These are phyloP conservation scores for Tychaedon coryphoeus DNA, from an alignment of 2,113 vertebrate species.

Conservation along the genomic window DNA sequence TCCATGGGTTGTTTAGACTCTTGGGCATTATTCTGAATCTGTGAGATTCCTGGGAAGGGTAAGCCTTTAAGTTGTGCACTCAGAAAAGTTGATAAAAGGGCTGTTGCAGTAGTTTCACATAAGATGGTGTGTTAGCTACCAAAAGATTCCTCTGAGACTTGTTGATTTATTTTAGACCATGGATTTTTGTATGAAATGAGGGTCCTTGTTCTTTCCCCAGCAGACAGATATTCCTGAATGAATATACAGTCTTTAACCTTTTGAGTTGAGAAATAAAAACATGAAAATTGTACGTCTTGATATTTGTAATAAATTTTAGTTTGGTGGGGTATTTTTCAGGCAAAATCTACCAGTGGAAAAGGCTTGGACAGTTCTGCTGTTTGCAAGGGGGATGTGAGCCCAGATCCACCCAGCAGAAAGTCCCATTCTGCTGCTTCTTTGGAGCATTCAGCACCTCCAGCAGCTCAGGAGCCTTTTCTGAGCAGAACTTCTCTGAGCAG, in stretches of 20 bases:
- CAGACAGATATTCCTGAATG: background rate
- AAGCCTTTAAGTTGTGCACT: background rate
- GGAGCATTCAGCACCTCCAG: conserved; percentile 55
- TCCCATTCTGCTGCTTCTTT: conserved; percentile 31
- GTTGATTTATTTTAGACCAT: background rate
- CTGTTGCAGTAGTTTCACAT: background rate
- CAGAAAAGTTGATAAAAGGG: background rate
- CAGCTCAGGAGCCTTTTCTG: conserved; percentile 56
- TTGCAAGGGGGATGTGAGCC: conserved; percentile 46
- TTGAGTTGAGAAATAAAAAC: background rate
- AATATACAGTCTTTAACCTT: background rate
- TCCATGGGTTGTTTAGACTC: background rate
- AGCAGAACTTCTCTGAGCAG: conserved; percentile 53
- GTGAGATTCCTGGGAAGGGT: background rate
- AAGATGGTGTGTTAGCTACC: background rate
- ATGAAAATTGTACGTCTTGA: background rate
- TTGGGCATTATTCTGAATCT: background rate
- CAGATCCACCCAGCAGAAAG: background rate
- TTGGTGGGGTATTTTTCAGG: conserved; percentile 57
- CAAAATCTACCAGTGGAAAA: conserved; percentile 45
- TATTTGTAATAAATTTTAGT: background rate
- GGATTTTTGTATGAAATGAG: background rate
- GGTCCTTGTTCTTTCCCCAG: background rate
- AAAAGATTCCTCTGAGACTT: background rate
- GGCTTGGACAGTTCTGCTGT: conserved; percentile 47